Evolutionary conservation across 2,113 vertebrate genomes (phyloP), one percentile per base, ranked within the genome.

Genomic region (Vireo altiloquus): DNA sequence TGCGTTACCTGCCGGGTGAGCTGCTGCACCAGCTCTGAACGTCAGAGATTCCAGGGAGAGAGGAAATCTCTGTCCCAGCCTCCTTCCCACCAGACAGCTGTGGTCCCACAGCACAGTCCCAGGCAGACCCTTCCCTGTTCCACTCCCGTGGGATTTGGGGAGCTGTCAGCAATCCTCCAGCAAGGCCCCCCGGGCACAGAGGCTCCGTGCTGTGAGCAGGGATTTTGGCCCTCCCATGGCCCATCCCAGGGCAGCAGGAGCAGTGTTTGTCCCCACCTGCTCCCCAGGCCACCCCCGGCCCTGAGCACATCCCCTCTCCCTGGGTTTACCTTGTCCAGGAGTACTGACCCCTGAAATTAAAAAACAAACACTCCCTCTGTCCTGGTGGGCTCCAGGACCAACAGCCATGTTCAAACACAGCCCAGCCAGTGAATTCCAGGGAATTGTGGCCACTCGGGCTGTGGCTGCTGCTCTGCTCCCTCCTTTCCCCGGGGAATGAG

Each of bases 371-470:
- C 10, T 50, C 4, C 27, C 74, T 30, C 14, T 35, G 54, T 49
- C 59, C 60, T 52, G 80, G 33, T 12, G 89, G 54, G 79, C 76
- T 87, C 22, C 79, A 81, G 70, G 63, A 61, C 54, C 35, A 15
- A 6, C 3, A 30, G 15, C 66, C 40, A 22, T 0, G 4, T 23
- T 24, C 63, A 59, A 30, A 5, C 11, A 4, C 30, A 2, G 5
- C 23, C 13, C 63, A 27, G 59, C 0, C 59, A 37, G 50, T 4
- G 76, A 57, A 27, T 4, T 21, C 46, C 59, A 31, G 2, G 60
- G 40, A 23, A 15, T 6, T 1, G 20, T 0, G 1, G 21, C 77
- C 24, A 1, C 15, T 12, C 4, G 10, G 59, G 64, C 56, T 13
- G 42, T 1, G 53, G 52, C 75, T 69, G 53, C 89, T 49, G 2